Evolutionary conservation across 2,888 invertebrate species (phyloP).

Genomic region (Eupithecia dodoneata): DNA sequence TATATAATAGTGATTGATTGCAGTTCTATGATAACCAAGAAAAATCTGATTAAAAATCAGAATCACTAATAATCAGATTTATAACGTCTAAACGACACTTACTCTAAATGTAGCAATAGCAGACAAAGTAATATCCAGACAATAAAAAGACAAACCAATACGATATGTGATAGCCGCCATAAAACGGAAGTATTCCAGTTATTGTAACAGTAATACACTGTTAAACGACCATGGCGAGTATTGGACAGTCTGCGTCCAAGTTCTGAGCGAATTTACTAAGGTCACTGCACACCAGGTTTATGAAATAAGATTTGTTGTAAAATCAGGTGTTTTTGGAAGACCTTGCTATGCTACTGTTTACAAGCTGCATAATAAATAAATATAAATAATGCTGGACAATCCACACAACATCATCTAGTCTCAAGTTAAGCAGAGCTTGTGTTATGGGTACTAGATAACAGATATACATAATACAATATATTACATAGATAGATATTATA

Average conservation of each 20-base stretch:
- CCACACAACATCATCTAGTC: too few relatives aligned
- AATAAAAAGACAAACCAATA: slow-evolving; percentile 44
- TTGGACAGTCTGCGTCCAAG: slow-evolving; percentile 16
- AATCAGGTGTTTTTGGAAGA: too few relatives aligned
- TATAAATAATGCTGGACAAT: too few relatives aligned
- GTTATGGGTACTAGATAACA: too few relatives aligned
- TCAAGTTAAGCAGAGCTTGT: too few relatives aligned
- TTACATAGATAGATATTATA: too few relatives aligned
- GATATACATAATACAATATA: too few relatives aligned
- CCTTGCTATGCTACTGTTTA: too few relatives aligned
- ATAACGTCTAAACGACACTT: neutral
- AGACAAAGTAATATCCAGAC: slow-evolving; percentile 33
- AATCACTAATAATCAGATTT: neutral
- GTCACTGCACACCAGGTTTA: slow-evolving; percentile 1
- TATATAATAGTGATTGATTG: neutral
- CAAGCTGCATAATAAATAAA: too few relatives aligned
- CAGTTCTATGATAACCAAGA: too few relatives aligned
- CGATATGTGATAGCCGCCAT: slow-evolving; percentile 43
- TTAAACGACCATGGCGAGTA: slow-evolving; percentile 41
- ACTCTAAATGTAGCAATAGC: neutral
- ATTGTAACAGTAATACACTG: slow-evolving; percentile 45
- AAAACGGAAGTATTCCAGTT: slow-evolving; percentile 46
- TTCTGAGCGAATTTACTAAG: slow-evolving; percentile 33
- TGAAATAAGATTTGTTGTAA: neutral
- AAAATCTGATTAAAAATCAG: too few relatives aligned